Evolutionary conservation across 1,140 invertebrate species (phyloP).

Genomic region (Mesaphorura yosii): DNA sequence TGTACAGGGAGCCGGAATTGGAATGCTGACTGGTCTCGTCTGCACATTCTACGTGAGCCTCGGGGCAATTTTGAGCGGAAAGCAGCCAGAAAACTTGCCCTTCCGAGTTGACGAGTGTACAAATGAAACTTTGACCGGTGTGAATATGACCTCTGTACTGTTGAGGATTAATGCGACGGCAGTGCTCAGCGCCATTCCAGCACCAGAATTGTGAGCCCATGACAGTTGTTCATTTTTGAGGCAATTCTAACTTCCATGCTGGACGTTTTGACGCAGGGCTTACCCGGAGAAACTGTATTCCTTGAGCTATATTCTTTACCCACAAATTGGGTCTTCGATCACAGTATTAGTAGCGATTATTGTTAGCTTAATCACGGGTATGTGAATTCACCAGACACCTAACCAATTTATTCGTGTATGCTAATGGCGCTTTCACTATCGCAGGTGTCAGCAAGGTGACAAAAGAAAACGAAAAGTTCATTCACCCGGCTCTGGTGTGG

Average conservation of each 20-base stretch:
- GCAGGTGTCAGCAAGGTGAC: neutral
- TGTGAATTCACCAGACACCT: neutral
- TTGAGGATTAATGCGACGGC: neutral
- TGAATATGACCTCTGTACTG: neutral
- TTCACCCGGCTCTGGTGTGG: neutral
- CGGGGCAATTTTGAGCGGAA: conserved; percentile 2
- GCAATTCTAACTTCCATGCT: neutral
- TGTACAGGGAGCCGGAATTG: conserved; percentile 24
- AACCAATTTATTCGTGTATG: neutral
- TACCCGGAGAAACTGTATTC: neutral
- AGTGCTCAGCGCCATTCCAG: no score
- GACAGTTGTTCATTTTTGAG: neutral
- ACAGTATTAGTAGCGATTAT: neutral
- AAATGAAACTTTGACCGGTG: neutral
- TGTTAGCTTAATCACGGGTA: neutral
- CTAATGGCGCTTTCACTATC: no score
- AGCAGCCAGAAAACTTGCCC: neutral
- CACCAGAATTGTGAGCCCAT: neutral
- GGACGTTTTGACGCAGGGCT: neutral
- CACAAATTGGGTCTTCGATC: neutral
- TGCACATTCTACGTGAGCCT: conserved; percentile 25
- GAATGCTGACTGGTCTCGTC: conserved; percentile 23
- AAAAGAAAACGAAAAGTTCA: neutral
- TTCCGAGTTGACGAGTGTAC: neutral
- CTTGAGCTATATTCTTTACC: neutral